Base-by-base conservation (phyloP, 2,797 vertebrate genomes). In the Thripadectes ignobilis region DNA sequence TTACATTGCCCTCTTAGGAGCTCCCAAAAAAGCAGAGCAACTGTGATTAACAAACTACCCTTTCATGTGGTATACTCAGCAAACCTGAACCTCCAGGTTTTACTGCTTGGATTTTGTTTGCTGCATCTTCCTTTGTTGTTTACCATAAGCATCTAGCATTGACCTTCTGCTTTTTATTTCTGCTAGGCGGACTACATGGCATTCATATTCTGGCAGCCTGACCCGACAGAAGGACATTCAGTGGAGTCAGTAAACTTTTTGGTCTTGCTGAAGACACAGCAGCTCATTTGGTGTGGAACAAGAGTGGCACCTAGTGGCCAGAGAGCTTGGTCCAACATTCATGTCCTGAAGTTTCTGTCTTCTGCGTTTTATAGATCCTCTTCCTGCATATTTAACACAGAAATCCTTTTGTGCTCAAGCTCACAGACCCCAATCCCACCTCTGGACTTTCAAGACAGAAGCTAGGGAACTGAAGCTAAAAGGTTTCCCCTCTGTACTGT, bases 281-380 rank as follows among this genome's bases (percentile, higher is more conserved):
- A 48, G 26, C 26, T 87, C 76, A 52, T 67, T 77, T 69, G 48
- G 48, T 30, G 1, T 93, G 96, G 97, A 97, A 97, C 97, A 97
- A 97, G 91, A 97, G 94, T 96, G 91, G 92, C 98, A 98, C 95
- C 98, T 86, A 97, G 97, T 95, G 98, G 97, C 65, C 84, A 93
- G 2, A 14, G 1, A 45, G 74, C 23, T 82, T 19, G 38, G 16
- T 46, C 23, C 11, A 38, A 30, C 8, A 38, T 29, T 87, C 65
- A 30, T 0, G 9, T 30, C 23, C 39, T 10, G 12, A 59, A 73
- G 16, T 45, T 92, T 84, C 58, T 48, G 52, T 18, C 26, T 58
- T 54, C 9, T 27, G 22, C 26, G 23, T 68, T 46, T 74, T 41
- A 75, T 15, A 87, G 71, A 68, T 34, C 34, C 13, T 19, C 30